Conservation (phyloP, 2,888 invertebrate genomes). For the Chloroclystis v-ata region DNA sequence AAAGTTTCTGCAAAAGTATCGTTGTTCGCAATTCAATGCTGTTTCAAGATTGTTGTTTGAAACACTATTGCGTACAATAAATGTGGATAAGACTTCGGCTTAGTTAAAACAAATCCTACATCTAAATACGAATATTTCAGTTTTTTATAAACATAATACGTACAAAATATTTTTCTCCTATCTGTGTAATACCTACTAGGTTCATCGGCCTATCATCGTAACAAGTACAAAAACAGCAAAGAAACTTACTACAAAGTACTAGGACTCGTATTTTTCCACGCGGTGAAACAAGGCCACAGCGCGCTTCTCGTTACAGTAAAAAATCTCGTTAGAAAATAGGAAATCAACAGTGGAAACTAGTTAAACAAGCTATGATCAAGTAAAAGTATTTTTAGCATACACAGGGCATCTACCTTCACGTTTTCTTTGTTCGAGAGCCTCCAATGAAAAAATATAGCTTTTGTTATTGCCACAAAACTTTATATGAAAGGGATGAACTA, state of each 20-base stretch:
- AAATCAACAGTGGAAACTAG: conserved; percentile 63
- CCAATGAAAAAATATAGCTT: background rate
- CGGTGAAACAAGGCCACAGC: conserved; percentile 51
- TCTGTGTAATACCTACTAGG: background rate
- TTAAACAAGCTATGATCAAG: conserved; percentile 43
- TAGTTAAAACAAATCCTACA: too few relatives aligned
- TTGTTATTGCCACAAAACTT: too few relatives aligned
- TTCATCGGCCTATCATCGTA: conserved; percentile 5
- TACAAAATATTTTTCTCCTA: too few relatives aligned
- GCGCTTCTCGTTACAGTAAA: conserved; percentile 43
- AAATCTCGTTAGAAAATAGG: conserved; percentile 76
- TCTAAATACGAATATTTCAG: too few relatives aligned
- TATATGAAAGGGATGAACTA: background rate
- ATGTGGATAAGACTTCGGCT: background rate
- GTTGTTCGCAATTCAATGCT: conserved; percentile 10
- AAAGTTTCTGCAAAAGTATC: conserved; percentile 10
- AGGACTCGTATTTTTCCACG: conserved; percentile 47
- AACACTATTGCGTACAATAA: conserved; percentile 9
- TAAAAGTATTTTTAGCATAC: conserved; percentile 51
- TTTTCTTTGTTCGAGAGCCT: background rate
- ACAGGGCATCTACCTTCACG: conserved; percentile 11
- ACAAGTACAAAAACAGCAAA: background rate
- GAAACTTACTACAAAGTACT: conserved; percentile 11
- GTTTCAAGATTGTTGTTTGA: conserved; percentile 11
- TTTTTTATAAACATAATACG: too few relatives aligned